These are phyloP conservation scores for Petrosia ficiformis DNA, from an alignment of 37 sponge, comb jelly and placozoan genomes.

Conservation along the genomic window DNA sequence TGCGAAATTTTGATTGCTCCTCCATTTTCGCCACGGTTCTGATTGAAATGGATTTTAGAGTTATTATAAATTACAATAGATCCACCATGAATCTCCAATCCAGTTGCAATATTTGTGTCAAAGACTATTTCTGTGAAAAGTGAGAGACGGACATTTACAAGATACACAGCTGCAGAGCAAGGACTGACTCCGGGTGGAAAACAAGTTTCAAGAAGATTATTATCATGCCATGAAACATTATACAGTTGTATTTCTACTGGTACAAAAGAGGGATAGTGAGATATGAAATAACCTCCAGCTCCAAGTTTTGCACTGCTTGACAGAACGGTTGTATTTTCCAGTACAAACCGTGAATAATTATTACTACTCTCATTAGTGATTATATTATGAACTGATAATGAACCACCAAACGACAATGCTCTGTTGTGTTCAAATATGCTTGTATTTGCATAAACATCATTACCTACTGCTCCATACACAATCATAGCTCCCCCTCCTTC, in stretches of 20 bases:
- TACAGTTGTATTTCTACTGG: background rate
- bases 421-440: background rate
- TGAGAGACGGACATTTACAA: no score
- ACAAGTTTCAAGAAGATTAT: background rate
- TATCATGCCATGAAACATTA: background rate
- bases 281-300: background rate
- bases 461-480: background rate
- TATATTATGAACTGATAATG: background rate
- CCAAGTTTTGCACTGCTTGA: background rate
- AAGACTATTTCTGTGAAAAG: no score
- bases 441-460: background rate
- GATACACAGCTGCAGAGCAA: background rate
- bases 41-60: no score
- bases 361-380: background rate
- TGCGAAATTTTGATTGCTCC: conserved; percentile 50
- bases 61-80: no score
- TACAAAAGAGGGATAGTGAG: background rate
- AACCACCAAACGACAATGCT: background rate
- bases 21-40: conserved; percentile 51
- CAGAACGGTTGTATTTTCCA: background rate
- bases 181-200: background rate
- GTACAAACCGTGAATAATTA: background rate
- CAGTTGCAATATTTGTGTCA: no score
- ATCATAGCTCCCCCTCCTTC: background rate
- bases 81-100: no score